Evolutionary conservation across 2,797 vertebrate genomes (phyloP).

Genomic region (Rhinichthys osculus): DNA sequence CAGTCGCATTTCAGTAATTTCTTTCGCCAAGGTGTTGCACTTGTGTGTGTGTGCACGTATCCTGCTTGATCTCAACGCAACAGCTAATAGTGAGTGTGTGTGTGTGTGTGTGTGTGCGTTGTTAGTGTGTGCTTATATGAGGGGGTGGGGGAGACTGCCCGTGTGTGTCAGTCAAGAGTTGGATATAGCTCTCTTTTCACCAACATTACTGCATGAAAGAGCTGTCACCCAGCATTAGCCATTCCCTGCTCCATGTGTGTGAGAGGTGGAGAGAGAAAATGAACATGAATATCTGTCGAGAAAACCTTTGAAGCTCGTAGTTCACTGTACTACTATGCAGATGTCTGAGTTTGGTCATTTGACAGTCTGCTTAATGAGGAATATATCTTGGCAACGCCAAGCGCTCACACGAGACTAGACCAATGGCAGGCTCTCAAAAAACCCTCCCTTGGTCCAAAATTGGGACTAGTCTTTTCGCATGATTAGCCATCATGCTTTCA

Average conservation of each 20-base stretch:
- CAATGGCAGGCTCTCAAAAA: slow-evolving; percentile 7
- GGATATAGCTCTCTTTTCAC: slow-evolving; percentile 81
- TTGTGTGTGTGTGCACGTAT: slow-evolving; percentile 9
- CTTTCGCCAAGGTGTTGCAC: neutral
- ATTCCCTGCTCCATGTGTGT: slow-evolving; percentile 64
- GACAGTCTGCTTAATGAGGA: slow-evolving; percentile 38
- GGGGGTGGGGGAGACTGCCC: slow-evolving; percentile 46
- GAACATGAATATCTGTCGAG: slow-evolving; percentile 53
- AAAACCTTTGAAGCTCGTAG: slow-evolving; percentile 78
- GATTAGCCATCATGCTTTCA: slow-evolving; percentile 9
- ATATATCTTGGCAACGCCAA: slow-evolving; percentile 16
- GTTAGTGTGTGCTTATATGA: slow-evolving; percentile 27
- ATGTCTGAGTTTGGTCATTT: slow-evolving; percentile 36
- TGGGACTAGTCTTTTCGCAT: slow-evolving; percentile 16
- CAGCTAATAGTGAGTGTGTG: slow-evolving; percentile 28
- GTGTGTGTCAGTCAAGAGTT: slow-evolving; percentile 65
- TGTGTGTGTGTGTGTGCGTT: slow-evolving; percentile 47
- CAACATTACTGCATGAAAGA: slow-evolving; percentile 84
- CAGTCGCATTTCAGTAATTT: slow-evolving; percentile 31
- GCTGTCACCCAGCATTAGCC: slow-evolving; percentile 81
- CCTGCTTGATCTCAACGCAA: neutral
- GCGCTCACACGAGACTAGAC: neutral
- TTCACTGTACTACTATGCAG: slow-evolving; percentile 58
- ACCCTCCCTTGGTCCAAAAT: neutral
- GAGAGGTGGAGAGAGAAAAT: slow-evolving; percentile 46